Conservation (phyloP, 1,140 invertebrate species). For the Philotrypesis tridentata region DNA sequence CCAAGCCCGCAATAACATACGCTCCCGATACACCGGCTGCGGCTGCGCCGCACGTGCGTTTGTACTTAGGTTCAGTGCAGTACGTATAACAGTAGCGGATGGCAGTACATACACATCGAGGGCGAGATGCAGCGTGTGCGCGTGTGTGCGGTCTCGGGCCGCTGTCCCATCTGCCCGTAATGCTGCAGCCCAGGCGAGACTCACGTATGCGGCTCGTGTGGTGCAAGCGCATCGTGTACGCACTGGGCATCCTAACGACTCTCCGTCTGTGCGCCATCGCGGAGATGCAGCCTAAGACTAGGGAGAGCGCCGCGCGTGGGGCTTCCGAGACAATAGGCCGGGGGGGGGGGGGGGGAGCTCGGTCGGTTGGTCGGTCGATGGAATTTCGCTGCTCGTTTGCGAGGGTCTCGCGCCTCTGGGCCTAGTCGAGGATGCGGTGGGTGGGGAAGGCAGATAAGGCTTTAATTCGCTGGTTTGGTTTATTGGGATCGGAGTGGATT, state of each 20-base stretch:
- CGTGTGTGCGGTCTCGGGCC: not conserved
- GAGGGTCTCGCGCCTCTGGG: not conserved
- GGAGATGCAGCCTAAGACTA: not conserved
- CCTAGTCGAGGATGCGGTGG: not conserved
- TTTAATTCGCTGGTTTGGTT: not conserved
- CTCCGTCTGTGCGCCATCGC: not conserved
- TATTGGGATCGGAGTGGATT: not conserved
- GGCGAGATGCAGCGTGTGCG: not conserved
- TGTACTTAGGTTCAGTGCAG: conserved; percentile 29
- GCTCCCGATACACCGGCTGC: not conserved
- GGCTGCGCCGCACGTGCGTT: conserved; percentile 30
- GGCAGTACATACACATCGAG: not conserved
- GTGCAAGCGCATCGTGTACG: not conserved
- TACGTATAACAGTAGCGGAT: not conserved
- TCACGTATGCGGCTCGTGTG: not conserved
- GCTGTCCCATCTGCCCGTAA: not conserved
- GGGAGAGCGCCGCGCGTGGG: too few species aligned
- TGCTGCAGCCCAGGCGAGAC: not conserved
- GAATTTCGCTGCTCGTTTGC: not conserved
- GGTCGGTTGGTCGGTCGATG: not conserved
- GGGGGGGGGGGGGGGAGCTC: too few species aligned
- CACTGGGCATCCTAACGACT: conserved; percentile 7
- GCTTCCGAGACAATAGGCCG: not conserved
- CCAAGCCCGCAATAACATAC: not conserved
- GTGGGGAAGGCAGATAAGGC: not conserved